Evolutionary conservation across 2,113 vertebrate species (phyloP), one percentile per base, ranked within the genome.

Genomic region (Cettia cetti): DNA sequence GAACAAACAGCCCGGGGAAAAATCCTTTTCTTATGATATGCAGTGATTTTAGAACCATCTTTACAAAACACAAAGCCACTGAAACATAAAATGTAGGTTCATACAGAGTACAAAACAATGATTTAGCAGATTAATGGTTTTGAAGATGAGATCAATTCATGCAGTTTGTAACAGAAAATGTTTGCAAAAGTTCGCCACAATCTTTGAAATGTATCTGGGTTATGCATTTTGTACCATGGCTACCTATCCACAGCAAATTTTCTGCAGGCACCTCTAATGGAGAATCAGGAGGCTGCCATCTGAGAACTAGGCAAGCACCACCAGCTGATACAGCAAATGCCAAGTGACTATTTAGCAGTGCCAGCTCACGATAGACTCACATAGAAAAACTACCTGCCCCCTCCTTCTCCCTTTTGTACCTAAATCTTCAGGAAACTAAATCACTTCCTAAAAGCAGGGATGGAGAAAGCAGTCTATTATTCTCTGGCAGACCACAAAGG

Each of bases 381-480:
- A 39, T 14, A 75, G 42, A 28, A 78, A 65, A 78, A 45, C 45
- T 30, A 64, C 28, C 26, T 50, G 22, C 31, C 30, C 16, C 13
- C 1, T 20, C 2, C 24, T 53, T 65, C 35, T 91, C n/a, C 47
- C 13, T 9, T 89, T 90, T 91, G 26, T 82, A 93, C 86, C 85
- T 90, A 90, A 90, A 79, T 93, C 81, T 96, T 95, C 40, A 93
- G 45, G n/a, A 83, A 78, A 95, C 47, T 92, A 95, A 95, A 96
- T 94, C 76, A 86, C 59, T 97, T 96, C 84, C 74, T 96, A 88
- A 96, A 95, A 92, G 61, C 71, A 86, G 52, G 60, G n/a, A 72
- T n/a, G 61, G 45, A 92, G 65, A 95, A 50, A 64, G 75, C 27
- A 94, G 65, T 95, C 94, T 96, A 92, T 96, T 97, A 95, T 95